Conservation (phyloP, 2,888 invertebrate species). For the Aphidius colemani region DNA sequence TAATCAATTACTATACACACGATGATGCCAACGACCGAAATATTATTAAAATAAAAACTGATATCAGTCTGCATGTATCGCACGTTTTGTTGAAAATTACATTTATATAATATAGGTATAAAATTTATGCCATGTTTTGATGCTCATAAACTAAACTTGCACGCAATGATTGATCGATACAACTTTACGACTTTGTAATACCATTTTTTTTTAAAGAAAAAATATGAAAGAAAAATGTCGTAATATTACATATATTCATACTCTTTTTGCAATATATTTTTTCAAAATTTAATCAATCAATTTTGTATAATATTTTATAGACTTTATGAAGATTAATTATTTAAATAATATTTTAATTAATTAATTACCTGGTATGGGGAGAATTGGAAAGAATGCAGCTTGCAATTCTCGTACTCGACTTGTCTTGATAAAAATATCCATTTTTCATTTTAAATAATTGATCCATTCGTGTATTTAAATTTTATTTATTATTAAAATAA, state of each 20-base stretch:
- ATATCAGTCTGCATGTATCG: slow-evolving; percentile 6
- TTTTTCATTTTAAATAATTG: slow-evolving; percentile 38
- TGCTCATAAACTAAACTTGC: slow-evolving; percentile 16
- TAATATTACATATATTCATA: slow-evolving; percentile 17
- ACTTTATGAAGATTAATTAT: background rate
- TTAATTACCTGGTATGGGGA: slow-evolving; percentile 51
- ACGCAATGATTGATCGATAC: slow-evolving; percentile 38
- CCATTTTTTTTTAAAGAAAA: slow-evolving; percentile 13
- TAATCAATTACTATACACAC: background rate
- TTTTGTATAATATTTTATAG: background rate
- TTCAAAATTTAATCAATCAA: background rate
- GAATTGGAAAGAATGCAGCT: slow-evolving; percentile 68
- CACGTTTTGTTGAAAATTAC: background rate
- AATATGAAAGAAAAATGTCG: background rate
- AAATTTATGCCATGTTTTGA: slow-evolving; percentile 16
- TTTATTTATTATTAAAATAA: background rate
- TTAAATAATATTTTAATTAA: slow-evolving; percentile 13
- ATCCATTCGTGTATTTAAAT: slow-evolving; percentile 11
- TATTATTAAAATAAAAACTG: background rate
- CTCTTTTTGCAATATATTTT: background rate
- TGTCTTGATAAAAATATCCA: slow-evolving; percentile 41
- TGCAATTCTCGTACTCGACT: slow-evolving; percentile 70
- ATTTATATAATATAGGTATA: background rate
- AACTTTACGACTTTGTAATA: slow-evolving; percentile 13
- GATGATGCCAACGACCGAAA: slow-evolving; percentile 32